Conservation (phyloP, 2,797 vertebrate genomes). For the Neopelma chrysocephalum region DNA sequence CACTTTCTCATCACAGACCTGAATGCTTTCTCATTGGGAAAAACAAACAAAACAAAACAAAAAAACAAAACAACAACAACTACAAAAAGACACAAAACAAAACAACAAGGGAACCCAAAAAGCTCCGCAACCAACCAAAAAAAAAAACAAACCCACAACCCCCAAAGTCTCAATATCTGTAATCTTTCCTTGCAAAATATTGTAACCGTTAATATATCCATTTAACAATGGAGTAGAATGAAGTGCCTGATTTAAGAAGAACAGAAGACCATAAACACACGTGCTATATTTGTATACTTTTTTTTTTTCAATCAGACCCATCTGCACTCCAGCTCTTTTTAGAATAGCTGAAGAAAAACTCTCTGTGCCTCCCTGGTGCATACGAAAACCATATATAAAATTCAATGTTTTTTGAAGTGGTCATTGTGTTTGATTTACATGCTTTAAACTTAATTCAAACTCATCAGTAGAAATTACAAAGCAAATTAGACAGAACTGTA, state of each 20-base stretch:
- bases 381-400: not conserved
- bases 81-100: not conserved
- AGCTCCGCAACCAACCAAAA: not conserved
- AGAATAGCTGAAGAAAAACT: not conserved
- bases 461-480: not conserved
- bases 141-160: not conserved
- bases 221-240: not conserved
- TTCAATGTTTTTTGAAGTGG: not conserved
- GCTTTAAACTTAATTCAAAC: not conserved
- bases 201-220: not conserved
- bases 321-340: slow-evolving; percentile 28
- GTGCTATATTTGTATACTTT: not conserved
- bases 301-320: not conserved
- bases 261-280: slow-evolving; percentile 25
- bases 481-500: not conserved
- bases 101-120: not conserved
- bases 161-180: not conserved
- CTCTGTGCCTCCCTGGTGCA: not conserved
- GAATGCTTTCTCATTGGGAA: not conserved
- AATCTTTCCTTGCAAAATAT: not conserved
- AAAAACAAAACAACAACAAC: not conserved
- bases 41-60: not conserved
- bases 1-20: not conserved
- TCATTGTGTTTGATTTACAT: not conserved
- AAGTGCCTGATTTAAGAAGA: slow-evolving; percentile 5